Conservation (phyloP, 2,888 invertebrate genomes). For the Seladonia tumulorum region DNA sequence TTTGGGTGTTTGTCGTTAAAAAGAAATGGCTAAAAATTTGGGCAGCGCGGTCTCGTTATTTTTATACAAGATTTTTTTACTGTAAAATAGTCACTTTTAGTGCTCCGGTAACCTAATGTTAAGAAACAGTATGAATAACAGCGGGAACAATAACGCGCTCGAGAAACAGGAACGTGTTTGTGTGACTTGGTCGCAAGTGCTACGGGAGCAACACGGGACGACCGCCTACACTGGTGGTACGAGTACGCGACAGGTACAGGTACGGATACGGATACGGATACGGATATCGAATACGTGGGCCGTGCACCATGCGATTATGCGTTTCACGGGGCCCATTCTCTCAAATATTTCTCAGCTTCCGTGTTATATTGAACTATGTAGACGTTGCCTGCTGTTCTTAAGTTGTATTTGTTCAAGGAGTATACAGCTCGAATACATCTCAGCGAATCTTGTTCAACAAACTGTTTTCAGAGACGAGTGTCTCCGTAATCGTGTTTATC, state of each 20-base stretch:
- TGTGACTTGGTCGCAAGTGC: neutral
- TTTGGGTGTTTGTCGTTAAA: too few species aligned
- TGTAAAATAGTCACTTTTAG: too few species aligned
- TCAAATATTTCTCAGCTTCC: neutral
- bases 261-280: neutral
- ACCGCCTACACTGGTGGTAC: neutral
- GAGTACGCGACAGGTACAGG: too few species aligned
- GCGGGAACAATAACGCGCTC: neutral
- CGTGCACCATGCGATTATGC: neutral
- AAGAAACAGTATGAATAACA: neutral
- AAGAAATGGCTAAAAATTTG: too few species aligned
- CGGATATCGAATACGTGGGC: constrained; percentile 5
- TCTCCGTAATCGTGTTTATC: neutral
- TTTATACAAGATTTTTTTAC: too few species aligned
- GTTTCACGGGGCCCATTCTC: neutral
- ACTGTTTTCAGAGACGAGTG: too few species aligned
- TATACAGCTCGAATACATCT: neutral
- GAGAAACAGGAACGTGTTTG: neutral
- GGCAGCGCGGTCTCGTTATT: too few species aligned
- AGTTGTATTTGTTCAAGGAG: neutral
- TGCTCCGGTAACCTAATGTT: too few species aligned
- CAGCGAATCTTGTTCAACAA: neutral
- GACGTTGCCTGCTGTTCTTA: neutral
- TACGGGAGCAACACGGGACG: neutral
- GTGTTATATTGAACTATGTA: neutral